Base-by-base conservation (phyloP, 1,140 invertebrate genomes). In the Drosophila pallidifrons region DNA sequence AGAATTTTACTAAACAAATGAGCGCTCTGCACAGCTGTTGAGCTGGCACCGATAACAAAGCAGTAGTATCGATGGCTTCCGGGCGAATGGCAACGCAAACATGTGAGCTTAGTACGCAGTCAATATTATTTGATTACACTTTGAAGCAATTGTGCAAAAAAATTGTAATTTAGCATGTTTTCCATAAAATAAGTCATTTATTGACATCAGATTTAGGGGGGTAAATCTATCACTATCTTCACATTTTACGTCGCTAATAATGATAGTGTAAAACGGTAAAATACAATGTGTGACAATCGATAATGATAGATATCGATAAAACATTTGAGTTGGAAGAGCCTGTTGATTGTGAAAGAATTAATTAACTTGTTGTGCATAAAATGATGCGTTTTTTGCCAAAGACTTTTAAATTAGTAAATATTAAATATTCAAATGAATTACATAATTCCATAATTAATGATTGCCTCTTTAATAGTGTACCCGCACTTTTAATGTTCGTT, bases 351-450 rank as follows among this genome's bases (percentile, higher is more conserved):
- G 2, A 0, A 2, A 45, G 11, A 43, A 43, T 25, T 43, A 3
- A 25, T 3, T 35, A 5, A 45, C n/a, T 10, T 38, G 35, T 38
- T 30, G 51, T 68, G 8, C 20, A 60, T 2, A 25, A 61, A 35
- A 63, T 83, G 81, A 45, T 83, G 49, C 60, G 73, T 5, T 20
- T 5, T 8, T 43, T 82, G 1, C 45, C 28, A 46, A 82, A 54
- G 32, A 59, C 67, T 0, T 0, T 57, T 1, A 79, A 74, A 51
- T 41, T 77, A 15, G 59, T 72, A n/a, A 85, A 25, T 16, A 54
- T 20, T 0, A 63, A 25, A 30, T 3, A 5, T 15, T 16, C 3
- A 1, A 10, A 49, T n/a, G 11, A 38, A 7, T 41, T 60, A 15
- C n/a, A 30, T 38, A 25, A 25, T 4, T 3, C 0, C 3, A 25